Evolutionary conservation across 2,113 vertebrate genomes (phyloP), one percentile per base, ranked within the genome.

Genomic region (Ploceus nigricollis): DNA sequence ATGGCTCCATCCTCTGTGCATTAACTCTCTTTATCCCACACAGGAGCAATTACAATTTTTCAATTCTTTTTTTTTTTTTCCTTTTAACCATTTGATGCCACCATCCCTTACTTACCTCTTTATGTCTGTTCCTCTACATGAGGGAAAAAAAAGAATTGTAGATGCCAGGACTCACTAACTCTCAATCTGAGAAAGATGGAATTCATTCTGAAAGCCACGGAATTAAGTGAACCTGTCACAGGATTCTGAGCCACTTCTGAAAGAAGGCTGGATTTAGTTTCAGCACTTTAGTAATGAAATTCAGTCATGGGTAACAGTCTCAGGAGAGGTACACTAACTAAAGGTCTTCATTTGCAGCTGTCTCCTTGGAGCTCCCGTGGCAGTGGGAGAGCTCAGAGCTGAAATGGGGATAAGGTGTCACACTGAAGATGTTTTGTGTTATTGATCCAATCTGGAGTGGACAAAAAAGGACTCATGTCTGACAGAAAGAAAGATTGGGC

Each of bases 211-310:
- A 61, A 91, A 91, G 93, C 90, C 51, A 68, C 31, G 50, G 27
- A 89, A 60, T 61, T 82, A 73, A 72, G 54, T 85, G 83, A 84
- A 81, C 25, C 79, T 96, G 87, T 92, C 69, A 44, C 11, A 86
- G 87, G 69, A 87, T 81, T 94, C 78, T 73, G 65, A 89, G 64
- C 77, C 86, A 61, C 64, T 95, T 88, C 60, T 10, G 89, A 54
- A 47, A 39, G 87, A 90, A 85, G 66, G 58, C 63, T 93, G 85
- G 57, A 27, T 95, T 97, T 92, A 53, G 61, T 96, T 97, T 96
- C 82, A 95, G 20, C 39, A 54, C 65, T 93, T 95, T 11, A 93
- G 66, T 51, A 63, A 48, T 81, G 90, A 90, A 95, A 94, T 87
- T 80, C 63, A 95, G 12, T 87, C 53, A 22, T 1, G 18, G 27